phyloP scores from a whole-genome alignment of 2,888 invertebrate species.

The Mythimna impura region DNA sequence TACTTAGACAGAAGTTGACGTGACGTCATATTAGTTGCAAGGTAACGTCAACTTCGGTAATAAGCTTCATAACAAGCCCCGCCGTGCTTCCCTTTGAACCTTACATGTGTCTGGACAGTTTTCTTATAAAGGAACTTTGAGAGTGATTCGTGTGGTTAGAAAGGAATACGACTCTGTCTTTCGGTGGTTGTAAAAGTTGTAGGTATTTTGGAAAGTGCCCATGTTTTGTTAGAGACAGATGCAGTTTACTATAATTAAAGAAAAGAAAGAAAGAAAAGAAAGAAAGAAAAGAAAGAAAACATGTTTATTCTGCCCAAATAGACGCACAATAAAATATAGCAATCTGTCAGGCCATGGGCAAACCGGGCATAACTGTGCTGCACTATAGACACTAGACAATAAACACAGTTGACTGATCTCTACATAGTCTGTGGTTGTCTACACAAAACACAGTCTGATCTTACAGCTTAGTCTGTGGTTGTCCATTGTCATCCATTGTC shows the following conservation, averaged over 20 bases:
- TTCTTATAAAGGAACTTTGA: slow-evolving; percentile 22
- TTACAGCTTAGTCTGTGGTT: no score
- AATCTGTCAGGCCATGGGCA: no score
- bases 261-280: no score
- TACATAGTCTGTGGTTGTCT: no score
- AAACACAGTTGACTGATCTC: no score
- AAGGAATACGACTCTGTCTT: slow-evolving; percentile 1
- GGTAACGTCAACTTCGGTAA: slow-evolving; percentile 55
- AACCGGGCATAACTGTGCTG: no score
- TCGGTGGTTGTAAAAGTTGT: not conserved
- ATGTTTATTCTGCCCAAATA: no score
- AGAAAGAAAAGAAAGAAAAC: no score
- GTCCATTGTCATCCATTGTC: no score
- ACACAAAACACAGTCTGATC: no score
- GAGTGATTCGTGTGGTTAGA: slow-evolving; percentile 5
- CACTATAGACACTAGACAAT: no score
- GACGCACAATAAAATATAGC: no score
- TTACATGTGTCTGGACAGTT: slow-evolving; percentile 30
- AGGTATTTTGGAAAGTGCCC: not conserved
- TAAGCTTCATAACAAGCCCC: slow-evolving; percentile 42
- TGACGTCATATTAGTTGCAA: slow-evolving; percentile 49
- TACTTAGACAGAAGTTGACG: slow-evolving; percentile 36
- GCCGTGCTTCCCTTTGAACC: slow-evolving; percentile 44
- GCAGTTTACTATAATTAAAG: not conserved
- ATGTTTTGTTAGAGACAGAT: not conserved